phyloP scores from a whole-genome alignment of 2,113 vertebrate genomes.

The Empidonax alnorum region DNA sequence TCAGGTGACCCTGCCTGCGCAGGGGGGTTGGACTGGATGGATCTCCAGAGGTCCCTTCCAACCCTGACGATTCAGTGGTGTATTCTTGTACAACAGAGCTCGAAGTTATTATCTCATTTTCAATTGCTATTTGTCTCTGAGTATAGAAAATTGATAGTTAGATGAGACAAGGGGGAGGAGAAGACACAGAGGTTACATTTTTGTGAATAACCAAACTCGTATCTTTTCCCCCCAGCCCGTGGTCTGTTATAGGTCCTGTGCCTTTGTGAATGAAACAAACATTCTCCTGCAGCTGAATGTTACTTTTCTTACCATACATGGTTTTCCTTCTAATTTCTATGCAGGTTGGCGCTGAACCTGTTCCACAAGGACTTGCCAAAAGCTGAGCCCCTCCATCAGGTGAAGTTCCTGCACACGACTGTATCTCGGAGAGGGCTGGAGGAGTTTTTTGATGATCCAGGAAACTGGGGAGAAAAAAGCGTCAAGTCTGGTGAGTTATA shows the following conservation, averaged over 20 bases:
- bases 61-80: too few species aligned
- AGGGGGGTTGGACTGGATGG: not conserved
- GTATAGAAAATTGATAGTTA: not conserved
- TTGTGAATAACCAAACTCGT: not conserved
- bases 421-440: constrained; percentile 81
- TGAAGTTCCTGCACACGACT: constrained; percentile 81
- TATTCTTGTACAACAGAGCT: not conserved
- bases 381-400: constrained; percentile 4
- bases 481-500: constrained; percentile 89
- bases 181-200: accelerated
- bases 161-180: not conserved
- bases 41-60: not conserved
- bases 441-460: constrained; percentile 92
- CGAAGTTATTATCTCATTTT: not conserved
- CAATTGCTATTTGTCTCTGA: not conserved
- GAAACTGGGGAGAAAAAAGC: constrained; percentile 88
- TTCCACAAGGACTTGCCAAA: not conserved
- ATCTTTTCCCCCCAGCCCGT: accelerated
- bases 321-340: not conserved
- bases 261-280: not conserved
- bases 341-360: constrained; percentile 9
- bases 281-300: not conserved
- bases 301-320: not conserved
- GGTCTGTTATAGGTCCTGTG: not conserved
- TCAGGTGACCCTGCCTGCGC: not conserved